These are phyloP conservation scores for Alces alces DNA, from an alignment of 2,113 vertebrate genomes.

Conservation along the genomic window DNA sequence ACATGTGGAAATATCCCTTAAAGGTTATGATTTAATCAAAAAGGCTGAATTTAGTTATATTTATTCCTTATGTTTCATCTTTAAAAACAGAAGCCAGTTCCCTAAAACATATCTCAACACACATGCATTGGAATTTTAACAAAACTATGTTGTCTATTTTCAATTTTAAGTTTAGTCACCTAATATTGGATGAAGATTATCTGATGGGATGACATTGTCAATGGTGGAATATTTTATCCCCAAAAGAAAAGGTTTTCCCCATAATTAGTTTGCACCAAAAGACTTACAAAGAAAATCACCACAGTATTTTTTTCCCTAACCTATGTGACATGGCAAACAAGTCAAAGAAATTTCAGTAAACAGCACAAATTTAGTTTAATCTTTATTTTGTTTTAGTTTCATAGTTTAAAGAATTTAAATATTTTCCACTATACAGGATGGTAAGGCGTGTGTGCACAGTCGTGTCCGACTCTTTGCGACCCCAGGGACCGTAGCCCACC, in stretches of 20 bases:
- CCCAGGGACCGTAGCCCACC: not conserved
- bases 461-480: not conserved
- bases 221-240: not conserved
- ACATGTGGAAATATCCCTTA: not conserved
- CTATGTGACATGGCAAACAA: not conserved
- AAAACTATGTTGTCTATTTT: not conserved
- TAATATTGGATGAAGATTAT: not conserved
- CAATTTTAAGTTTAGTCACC: not conserved
- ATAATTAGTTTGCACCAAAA: not conserved
- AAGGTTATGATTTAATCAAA: not conserved
- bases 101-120: not conserved
- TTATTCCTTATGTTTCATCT: not conserved
- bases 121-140: not conserved
- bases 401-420: not conserved
- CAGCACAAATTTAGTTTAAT: not conserved
- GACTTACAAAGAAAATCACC: not conserved
- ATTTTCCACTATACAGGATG: not conserved
- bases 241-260: not conserved
- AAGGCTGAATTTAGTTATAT: not conserved
- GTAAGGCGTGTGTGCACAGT: not conserved
- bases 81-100: not conserved
- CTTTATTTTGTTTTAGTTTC: not conserved
- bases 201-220: not conserved
- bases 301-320: not conserved
- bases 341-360: not conserved